Evolutionary conservation across 2,113 vertebrate genomes (phyloP), one percentile per base, ranked within the genome.

Genomic region (Tragelaphus imberbis): DNA sequence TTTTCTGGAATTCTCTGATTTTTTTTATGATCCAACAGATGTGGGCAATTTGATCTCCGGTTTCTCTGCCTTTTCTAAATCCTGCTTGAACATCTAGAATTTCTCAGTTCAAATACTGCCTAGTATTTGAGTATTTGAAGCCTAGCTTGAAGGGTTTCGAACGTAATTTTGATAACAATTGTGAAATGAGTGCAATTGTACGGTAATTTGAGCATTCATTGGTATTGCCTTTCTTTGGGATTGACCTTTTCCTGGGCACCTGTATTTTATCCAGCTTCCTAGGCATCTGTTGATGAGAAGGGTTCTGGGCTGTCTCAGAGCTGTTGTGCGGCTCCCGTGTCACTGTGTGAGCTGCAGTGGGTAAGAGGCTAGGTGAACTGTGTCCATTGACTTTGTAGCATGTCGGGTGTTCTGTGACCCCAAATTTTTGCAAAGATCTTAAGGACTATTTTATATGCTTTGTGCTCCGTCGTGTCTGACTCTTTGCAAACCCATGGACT

Each of bases 311-410:
- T 53, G n/a, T 7, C 4, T 33, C 53, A 23, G 17, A 4, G 56
- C 56, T 68, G 11, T 47, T 44, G 0, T 1, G 7, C 28, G 16
- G 51, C 15, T 59, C 51, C 75, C 0, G 4, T n/a, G 61, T 30
- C 8, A 8, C 56, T 58, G n/a, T 71, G 44, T 27, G 59, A 40
- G 53, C 36, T 23, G 4, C 2, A 8, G 27, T 28, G 49, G 30
- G 14, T 21, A 28, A 44, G n/a, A 79, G 14, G 49, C 17, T 15
- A 33, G 25, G 47, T 13, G 11, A 44, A 44, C 53, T 47, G 85
- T 27, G 19, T 8, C 23, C 36, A 63, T 6, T 19, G 17, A 40
- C 59, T 56, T 53, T 84, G 15, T 8, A 10, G 4, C 28, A 11
- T n/a, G 17, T 25, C 15, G 0, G 7, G 19, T 40, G 15, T 27